Base-by-base conservation (phyloP, 2,113 vertebrate genomes). In the Pleuronectes platessa region DNA sequence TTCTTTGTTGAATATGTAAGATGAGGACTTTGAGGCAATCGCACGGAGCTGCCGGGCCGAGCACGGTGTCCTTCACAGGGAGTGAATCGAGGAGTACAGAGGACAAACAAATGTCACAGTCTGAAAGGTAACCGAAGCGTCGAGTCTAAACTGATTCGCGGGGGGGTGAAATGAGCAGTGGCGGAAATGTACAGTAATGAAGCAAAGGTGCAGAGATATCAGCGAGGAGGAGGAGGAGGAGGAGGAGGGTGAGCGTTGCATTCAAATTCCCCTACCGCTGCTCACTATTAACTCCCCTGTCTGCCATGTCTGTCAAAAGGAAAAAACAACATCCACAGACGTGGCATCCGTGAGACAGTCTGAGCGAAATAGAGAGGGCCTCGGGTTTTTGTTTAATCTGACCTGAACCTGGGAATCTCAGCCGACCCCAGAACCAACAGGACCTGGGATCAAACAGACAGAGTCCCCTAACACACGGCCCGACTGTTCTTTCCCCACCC, bases 401-500 rank as follows among this genome's bases (percentile, higher is more conserved):
- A 88, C 85, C 88, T 81, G 71, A 91, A 91, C 82, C 78, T 80
- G 82, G 81, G 80, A 88, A 86, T 86, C 75, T 40, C 58, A 86
- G 76, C 68, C 79, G 71, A 74, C 79, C 79, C 71, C 66, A 20
- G 76, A 85, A 79, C 82, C 90, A 80, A 35, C 53, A 82, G 82
- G 85, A 82, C 83, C 82, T 58, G 68, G 80, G 81, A 90, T 93
- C 89, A 90, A 89, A 90, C 86, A 78, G 9, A 51, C 42, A 78
- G 31, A 31, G 75, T 37, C 45, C 72, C 78, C 72, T 7, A 87
- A 85, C 85, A 91, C 84, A 90, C 67, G 70, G 86, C 79, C 63
- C 68, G 68, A 88, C 87, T 91, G 90, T 90, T 90, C 89, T 86
- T 85, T 83, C 84, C 82, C 78, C 87, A 82, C 83, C 74, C 71